Base-by-base conservation (phyloP, 2,113 vertebrate species). In the Centrocercus urophasianus region DNA sequence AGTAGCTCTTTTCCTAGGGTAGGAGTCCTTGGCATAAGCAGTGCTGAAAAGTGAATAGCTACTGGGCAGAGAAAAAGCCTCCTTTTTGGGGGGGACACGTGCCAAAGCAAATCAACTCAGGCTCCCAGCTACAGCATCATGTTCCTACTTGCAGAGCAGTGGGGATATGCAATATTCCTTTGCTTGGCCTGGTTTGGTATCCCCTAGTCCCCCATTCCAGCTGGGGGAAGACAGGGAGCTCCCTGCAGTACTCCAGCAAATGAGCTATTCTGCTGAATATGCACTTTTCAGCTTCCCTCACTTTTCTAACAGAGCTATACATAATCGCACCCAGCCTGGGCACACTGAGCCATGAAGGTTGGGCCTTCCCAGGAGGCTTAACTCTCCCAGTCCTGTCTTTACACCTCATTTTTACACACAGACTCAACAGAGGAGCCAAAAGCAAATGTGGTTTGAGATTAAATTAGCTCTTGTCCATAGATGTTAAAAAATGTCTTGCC, bases 101-200 rank as follows among this genome's bases (percentile, higher is more conserved):
- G 70, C 61, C 78, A 85, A 69, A 85, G 64, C 47, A 69, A 81
- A 65, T 18, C 50, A 48, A 16, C 43, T 43, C 36, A 25, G 28
- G 73, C 67, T 86, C 20, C 56, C 32, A 21, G 60, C 36, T 0
- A 2, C 2, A 1, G 61, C 0, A 0, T 28, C 69, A 61, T 0
- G 2, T 75, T 57, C 12, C 8, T 71, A 78, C 63, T 71, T 72
- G 60, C 48, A 21, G n/a, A 25, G 28, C 0, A 0, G 47, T 0
- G 0, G n/a, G 34, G 15, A 63, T 38, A 11, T 18, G 42, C 72
- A 43, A 22, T 7, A 6, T 38, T 54, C 38, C 69, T n/a, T 38
- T 10, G 50, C 19, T 50, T 9, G 36, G 32, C 36, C 36, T 30
- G 2, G 54, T 16, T 28, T 42, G 36, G 72, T 32, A 9, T 6